A percentile compares a stretch with the other conserved stretches of the same genome.
Conservation (phyloP, 1,140 invertebrate species). For the Bicyclus anynana region DNA sequence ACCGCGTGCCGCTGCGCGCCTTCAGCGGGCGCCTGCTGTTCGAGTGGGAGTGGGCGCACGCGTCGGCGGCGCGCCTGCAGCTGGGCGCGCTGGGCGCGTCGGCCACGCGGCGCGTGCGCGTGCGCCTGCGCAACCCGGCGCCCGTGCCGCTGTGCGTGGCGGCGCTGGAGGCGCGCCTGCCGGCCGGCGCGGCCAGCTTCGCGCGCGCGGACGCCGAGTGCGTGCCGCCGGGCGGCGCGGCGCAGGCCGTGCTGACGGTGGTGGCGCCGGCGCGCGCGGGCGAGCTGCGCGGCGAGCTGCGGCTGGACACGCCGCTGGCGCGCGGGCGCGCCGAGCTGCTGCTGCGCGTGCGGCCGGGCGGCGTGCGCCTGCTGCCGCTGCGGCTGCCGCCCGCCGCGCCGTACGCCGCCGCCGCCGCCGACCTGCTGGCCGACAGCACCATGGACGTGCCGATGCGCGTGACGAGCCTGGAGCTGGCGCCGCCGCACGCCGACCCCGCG, state of each 20-base stretch:
- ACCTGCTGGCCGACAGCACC: background rate
- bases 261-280: slow-evolving; percentile 55
- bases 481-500: background rate
- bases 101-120: slow-evolving; percentile 42
- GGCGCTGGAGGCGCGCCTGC: slow-evolving; percentile 34
- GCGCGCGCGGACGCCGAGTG: slow-evolving; percentile 13
- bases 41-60: slow-evolving; percentile 54
- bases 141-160: slow-evolving; percentile 43
- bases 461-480: background rate
- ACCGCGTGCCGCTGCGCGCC: slow-evolving; percentile 45
- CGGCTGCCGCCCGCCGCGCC: slow-evolving; percentile 31
- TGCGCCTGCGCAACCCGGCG: slow-evolving; percentile 43
- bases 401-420: background rate
- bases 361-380: slow-evolving; percentile 29
- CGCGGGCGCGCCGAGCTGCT: slow-evolving; percentile 18
- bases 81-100: slow-evolving; percentile 55
- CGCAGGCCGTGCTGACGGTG: slow-evolving; percentile 42
- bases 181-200: slow-evolving; percentile 34
- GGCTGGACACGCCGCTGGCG: slow-evolving; percentile 16
- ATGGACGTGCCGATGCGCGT: background rate
- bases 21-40: slow-evolving; percentile 51
- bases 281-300: slow-evolving; percentile 33
- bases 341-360: slow-evolving; percentile 36
- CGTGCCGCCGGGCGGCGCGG: slow-evolving; percentile 24
- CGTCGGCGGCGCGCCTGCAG: slow-evolving; percentile 36